Base-by-base conservation (phyloP, 1,140 invertebrate species). In the Drosophila lacteicornis region DNA sequence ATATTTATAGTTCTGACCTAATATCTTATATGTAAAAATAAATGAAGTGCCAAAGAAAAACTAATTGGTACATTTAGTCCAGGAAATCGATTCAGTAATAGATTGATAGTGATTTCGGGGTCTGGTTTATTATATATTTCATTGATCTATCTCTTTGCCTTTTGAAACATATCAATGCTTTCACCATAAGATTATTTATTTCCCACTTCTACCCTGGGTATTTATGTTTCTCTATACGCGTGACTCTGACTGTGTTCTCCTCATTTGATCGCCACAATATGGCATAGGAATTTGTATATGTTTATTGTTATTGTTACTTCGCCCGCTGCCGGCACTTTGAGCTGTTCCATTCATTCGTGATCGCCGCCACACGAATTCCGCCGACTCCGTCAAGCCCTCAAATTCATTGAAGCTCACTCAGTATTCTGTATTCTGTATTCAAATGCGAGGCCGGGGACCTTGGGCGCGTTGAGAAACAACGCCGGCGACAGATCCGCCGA, bases 221-320 rank as follows among this genome's bases (percentile, higher is more conserved):
- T 55, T 67, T 55, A 53, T 67, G 47, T 17, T 36, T 66, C 49
- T 40, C 19, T 49, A 66, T 22, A 27, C 13, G 57, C 17, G 36
- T 63, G 42, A 63, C 63, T 22, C 19, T n/a, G 61, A 70, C 61
- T 66, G 47, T 43, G 17, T 33, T 53, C 67, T 36, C 12, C 38
- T 13, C 47, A 55, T 33, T 67, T 30, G 60, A 79, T 74, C 73
- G 65, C 33, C 58, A 46, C 63, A 69, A 67, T 75, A 75, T 85
- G 68, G 78, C 78, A 62, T 45, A 53, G 69, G 69, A 82, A 86
- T 82, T 81, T 70, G 60, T 67, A 82, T 69, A 49, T 60, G 70
- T 56, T 62, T 63, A 77, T 81, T 84, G 61, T 66, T 75, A 76
- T 83, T 84, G 47, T 71, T 82, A 59, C 56, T 49, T 36, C 42